phyloP scores from a whole-genome alignment of 2,113 vertebrate species.

The Otolemur garnettii region DNA sequence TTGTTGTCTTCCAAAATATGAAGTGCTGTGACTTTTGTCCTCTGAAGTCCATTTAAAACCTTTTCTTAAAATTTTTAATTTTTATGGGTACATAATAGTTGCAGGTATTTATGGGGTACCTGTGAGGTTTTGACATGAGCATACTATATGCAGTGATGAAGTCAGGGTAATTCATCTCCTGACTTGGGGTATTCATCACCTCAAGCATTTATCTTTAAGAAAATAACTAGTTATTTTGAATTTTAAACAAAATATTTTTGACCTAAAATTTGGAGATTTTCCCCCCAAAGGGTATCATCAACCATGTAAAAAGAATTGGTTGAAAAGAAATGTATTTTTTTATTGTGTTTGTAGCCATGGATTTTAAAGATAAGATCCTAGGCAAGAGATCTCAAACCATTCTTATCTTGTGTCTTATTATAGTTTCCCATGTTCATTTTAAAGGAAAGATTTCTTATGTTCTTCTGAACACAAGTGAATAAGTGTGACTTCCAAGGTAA shows the following conservation, averaged over 20 bases:
- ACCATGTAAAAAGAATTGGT: not conserved
- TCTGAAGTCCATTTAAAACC: not conserved
- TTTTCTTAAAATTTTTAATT: not conserved
- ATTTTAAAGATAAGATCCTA: constrained; percentile 22
- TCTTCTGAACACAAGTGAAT: constrained; percentile 29
- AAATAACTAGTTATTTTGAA: too few relatives aligned
- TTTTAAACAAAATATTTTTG: constrained; percentile 6
- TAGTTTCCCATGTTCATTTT: not conserved
- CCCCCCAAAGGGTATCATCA: not conserved
- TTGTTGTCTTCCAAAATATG: not conserved
- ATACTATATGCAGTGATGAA: too few relatives aligned
- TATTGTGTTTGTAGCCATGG: not conserved
- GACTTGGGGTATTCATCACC: too few relatives aligned
- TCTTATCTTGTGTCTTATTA: not conserved
- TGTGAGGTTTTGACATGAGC: too few relatives aligned
- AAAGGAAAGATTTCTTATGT: constrained; percentile 6
- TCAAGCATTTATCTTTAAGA: too few relatives aligned
- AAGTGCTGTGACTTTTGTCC: not conserved
- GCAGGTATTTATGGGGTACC: too few relatives aligned
- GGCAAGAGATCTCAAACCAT: not conserved
- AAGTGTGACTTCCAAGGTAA: constrained; percentile 63
- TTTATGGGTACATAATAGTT: too few relatives aligned
- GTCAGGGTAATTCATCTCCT: too few relatives aligned
- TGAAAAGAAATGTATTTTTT: not conserved
- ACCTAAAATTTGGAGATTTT: not conserved